Conservation (phyloP, 2,113 vertebrate genomes). For the Pterophyllum scalare region DNA sequence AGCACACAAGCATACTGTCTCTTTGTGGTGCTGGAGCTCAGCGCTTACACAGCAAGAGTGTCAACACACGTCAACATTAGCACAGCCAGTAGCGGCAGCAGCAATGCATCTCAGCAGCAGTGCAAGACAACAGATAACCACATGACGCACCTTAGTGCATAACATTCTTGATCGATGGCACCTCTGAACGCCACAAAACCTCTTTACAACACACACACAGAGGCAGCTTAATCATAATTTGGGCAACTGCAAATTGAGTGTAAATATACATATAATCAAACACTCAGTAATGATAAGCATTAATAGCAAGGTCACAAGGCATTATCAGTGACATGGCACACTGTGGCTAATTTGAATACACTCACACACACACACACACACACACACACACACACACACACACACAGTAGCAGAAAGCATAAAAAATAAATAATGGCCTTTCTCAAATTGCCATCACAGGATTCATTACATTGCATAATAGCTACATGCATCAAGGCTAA, state of each 20-base stretch:
- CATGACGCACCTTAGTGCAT: conserved; percentile 66
- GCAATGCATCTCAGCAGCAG: conserved; percentile 49
- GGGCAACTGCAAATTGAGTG: not conserved
- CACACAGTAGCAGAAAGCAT: not conserved
- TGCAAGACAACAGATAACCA: conserved; percentile 58
- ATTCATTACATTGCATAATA: not conserved
- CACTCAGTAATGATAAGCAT: not conserved
- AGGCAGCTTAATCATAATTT: not conserved
- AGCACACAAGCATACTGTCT: conserved; percentile 3
- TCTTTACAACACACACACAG: not conserved
- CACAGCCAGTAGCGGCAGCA: conserved; percentile 47
- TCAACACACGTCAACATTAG: conserved; percentile 69
- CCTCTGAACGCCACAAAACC: conserved; percentile 10
- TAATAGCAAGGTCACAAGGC: conserved; percentile 14
- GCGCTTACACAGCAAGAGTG: conserved; percentile 74
- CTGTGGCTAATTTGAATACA: not conserved
- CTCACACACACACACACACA: too few species aligned
- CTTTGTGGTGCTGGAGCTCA: conserved; percentile 35
- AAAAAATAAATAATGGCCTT: not conserved
- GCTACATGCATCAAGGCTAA: not conserved
- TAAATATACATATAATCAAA: not conserved
- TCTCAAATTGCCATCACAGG: not conserved
- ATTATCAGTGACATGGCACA: conserved; percentile 1
- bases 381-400: not conserved
- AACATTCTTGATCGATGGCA: conserved; percentile 52